Conservation (phyloP, 2,797 vertebrate genomes). For the Sebastes taczanowskii region DNA sequence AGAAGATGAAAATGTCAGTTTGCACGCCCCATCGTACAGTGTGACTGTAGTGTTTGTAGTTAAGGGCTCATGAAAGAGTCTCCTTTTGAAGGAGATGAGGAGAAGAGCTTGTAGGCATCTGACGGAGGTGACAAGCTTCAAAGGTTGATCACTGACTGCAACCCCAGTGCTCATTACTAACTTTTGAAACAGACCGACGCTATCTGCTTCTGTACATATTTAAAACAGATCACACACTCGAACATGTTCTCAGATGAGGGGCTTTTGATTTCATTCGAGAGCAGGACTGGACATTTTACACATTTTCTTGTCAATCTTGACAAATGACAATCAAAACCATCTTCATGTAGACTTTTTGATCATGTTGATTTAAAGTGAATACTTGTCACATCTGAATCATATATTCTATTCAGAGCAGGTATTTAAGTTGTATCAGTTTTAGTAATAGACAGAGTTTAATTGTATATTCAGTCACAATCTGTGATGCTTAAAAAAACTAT, state of each 20-base stretch:
- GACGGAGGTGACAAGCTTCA: background rate
- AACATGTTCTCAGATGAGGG: background rate
- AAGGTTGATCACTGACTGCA: slow-evolving; percentile 6
- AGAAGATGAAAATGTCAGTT: slow-evolving; percentile 9
- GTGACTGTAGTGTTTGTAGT: slow-evolving; percentile 2
- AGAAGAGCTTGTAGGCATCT: slow-evolving; percentile 18
- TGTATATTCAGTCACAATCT: too few relatives aligned
- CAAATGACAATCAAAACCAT: background rate
- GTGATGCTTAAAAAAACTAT: too few relatives aligned
- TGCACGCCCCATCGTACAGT: background rate
- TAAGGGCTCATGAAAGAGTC: slow-evolving; percentile 21
- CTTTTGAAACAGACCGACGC: background rate
- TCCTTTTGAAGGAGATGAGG: slow-evolving; percentile 18
- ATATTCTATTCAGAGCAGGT: background rate
- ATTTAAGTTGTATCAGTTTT: background rate
- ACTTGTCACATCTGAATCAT: background rate
- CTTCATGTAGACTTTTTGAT: background rate
- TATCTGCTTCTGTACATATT: background rate
- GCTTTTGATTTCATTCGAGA: background rate
- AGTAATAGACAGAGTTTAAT: background rate
- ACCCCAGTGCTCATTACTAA: background rate
- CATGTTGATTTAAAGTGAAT: background rate
- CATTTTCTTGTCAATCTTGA: background rate
- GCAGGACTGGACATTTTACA: background rate
- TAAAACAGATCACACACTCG: background rate